Evolutionary conservation across 2,888 invertebrate species (phyloP).

Genomic region (Apotomis capreana): DNA sequence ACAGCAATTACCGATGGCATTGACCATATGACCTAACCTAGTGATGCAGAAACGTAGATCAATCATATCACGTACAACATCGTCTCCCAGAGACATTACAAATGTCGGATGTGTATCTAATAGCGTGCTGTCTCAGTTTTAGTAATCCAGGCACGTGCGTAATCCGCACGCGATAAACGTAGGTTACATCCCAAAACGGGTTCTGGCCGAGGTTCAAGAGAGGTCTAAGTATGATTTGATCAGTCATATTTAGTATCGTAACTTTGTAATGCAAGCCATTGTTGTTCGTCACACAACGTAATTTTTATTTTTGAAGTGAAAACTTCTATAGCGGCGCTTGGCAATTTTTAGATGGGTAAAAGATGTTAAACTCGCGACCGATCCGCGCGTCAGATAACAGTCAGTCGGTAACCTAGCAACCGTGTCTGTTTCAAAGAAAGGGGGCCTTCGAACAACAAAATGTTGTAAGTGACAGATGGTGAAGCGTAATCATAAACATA

Average conservation of each 20-base stretch:
- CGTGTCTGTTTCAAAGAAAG: no score
- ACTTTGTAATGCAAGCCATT: background rate
- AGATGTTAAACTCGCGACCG: no score
- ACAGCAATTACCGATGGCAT: background rate
- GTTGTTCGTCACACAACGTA: background rate
- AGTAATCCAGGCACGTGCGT: conserved; percentile 31
- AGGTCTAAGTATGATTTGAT: conserved; percentile 17
- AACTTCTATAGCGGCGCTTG: no score
- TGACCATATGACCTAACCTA: background rate
- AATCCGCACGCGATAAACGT: conserved; percentile 1
- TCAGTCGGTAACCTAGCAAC: no score
- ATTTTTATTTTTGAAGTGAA: no score
- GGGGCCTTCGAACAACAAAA: no score
- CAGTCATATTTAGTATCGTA: background rate
- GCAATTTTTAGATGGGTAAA: no score
- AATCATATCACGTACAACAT: background rate
- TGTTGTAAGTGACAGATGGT: no score
- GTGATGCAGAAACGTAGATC: background rate
- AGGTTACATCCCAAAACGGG: conserved; percentile 24
- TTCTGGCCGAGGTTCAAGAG: conserved; percentile 23
- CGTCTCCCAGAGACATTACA: conserved; percentile 4
- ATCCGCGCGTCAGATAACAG: no score
- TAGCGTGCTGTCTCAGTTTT: conserved; percentile 17
- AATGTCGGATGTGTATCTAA: conserved; percentile 10
- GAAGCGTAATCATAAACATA: no score